Percentiles rank a stretch among this genome's conserved stretches.
Evolutionary conservation across 2,113 vertebrate species (phyloP).

Genomic region (Syrrhaptes paradoxus): DNA sequence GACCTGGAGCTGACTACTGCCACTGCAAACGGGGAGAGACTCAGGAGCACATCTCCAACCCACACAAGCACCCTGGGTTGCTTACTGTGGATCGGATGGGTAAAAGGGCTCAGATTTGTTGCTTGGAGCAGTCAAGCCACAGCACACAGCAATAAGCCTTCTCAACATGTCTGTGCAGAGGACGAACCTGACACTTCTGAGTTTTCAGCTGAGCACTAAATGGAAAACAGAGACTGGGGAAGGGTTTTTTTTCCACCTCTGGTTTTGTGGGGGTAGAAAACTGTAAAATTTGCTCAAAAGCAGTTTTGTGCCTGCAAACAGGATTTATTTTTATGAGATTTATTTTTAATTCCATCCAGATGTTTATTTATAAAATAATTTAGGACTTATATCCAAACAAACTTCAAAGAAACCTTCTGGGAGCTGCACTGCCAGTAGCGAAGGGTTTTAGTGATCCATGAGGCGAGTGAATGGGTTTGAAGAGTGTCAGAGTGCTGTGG

Average conservation of each 20-base stretch:
- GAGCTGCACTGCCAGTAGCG: conserved; percentile 45
- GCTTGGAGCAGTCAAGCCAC: neutral
- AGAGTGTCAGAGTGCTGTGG: conserved; percentile 4
- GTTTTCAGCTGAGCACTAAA: conserved; percentile 5
- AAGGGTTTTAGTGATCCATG: conserved; percentile 17
- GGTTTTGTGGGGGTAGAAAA: conserved; percentile 31
- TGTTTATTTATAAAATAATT: conserved; percentile 62
- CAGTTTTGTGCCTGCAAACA: conserved; percentile 26
- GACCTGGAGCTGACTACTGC: neutral
- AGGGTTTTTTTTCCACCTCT: neutral
- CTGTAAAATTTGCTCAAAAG: conserved; percentile 23
- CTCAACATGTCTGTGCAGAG: neutral
- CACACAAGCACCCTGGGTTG: neutral
- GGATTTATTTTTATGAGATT: conserved; percentile 49
- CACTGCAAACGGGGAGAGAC: neutral
- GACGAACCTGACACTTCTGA: neutral
- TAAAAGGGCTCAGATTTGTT: neutral
- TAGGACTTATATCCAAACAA: conserved; percentile 36
- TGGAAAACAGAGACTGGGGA: conserved; percentile 35
- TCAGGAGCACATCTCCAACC: neutral
- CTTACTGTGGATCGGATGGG: neutral
- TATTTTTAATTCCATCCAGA: conserved; percentile 64
- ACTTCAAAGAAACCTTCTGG: conserved; percentile 59
- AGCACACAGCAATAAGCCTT: neutral
- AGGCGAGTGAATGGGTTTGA: neutral